phyloP scores from a whole-genome alignment of 2,797 vertebrate genomes.

The Hephaestus fuliginosus region DNA sequence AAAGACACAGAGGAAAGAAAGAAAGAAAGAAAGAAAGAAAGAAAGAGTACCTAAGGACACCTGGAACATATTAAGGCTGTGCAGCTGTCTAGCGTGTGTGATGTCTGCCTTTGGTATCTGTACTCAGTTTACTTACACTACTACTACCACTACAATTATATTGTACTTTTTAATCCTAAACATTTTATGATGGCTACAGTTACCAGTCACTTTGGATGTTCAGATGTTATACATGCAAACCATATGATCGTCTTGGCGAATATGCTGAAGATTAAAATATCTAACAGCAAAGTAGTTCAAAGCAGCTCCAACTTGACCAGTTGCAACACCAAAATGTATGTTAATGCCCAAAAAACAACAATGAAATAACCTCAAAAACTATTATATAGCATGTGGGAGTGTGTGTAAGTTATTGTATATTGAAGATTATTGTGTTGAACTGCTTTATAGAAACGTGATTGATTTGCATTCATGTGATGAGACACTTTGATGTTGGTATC shows the following conservation, averaged over 20 bases:
- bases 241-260: not conserved
- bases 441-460: not conserved
- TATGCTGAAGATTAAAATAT: not conserved
- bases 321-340: constrained; percentile 4
- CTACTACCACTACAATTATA: not conserved
- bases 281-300: not conserved
- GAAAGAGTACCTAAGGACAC: constrained; percentile 44
- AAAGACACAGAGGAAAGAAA: constrained; percentile 53
- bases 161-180: not conserved
- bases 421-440: not conserved
- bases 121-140: constrained; percentile 8
- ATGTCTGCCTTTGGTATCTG: constrained; percentile 28
- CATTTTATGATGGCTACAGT: not conserved
- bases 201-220: not conserved
- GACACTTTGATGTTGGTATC: not conserved
- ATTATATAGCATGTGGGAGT: not conserved
- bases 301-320: not conserved
- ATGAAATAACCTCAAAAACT: not conserved
- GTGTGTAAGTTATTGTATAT: not conserved
- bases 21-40: constrained; percentile 21
- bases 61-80: constrained; percentile 58
- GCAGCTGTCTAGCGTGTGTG: constrained; percentile 40
- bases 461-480: not conserved
- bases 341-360: not conserved
- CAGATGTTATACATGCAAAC: not conserved